A percentile compares a stretch with the other conserved stretches of the same genome.
Conservation (phyloP, 2,113 vertebrate genomes). For the Melanostigma gelatinosum region DNA sequence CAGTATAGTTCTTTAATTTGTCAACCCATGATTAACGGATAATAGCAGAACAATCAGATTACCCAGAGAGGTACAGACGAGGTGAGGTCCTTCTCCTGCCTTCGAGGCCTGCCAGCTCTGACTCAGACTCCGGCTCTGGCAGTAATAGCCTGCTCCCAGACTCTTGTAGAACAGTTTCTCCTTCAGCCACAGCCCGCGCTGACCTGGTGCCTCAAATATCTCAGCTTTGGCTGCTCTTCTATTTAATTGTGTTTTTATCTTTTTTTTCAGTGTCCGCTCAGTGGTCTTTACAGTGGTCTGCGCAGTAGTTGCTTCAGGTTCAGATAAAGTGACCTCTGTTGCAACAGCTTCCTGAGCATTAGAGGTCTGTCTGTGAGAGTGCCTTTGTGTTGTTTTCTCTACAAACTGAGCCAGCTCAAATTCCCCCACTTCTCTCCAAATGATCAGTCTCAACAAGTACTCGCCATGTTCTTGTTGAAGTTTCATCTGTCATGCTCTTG, state of each 20-base stretch:
- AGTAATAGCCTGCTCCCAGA: slow-evolving; percentile 38
- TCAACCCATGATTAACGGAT: background rate
- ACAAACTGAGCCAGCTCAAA: slow-evolving; percentile 26
- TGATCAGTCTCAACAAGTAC: slow-evolving; percentile 1
- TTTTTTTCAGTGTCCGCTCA: slow-evolving; percentile 24
- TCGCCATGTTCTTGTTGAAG: background rate
- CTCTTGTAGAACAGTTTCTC: slow-evolving; percentile 25
- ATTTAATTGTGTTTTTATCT: slow-evolving; percentile 51
- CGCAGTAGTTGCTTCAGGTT: slow-evolving; percentile 29
- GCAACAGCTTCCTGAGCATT: slow-evolving; percentile 18
- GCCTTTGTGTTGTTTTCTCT: slow-evolving; percentile 50
- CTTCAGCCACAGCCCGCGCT: slow-evolving; percentile 22
- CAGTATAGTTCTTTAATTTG: background rate
- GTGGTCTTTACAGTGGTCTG: slow-evolving; percentile 30
- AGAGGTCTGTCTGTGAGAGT: slow-evolving; percentile 31
- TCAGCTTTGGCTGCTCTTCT: slow-evolving; percentile 31
- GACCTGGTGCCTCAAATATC: slow-evolving; percentile 53
- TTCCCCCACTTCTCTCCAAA: slow-evolving; percentile 29
- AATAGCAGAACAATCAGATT: slow-evolving; percentile 36
- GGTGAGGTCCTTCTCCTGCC: slow-evolving; percentile 29
- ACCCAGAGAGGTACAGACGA: slow-evolving; percentile 62
- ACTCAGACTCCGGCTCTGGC: slow-evolving; percentile 31
- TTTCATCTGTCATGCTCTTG: slow-evolving; percentile 23
- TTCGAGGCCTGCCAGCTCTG: slow-evolving; percentile 28
- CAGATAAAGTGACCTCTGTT: slow-evolving; percentile 48